These are phyloP conservation scores for Euphonia xanthogaster DNA, from an alignment of 2,797 vertebrate species.

Conservation along the genomic window DNA sequence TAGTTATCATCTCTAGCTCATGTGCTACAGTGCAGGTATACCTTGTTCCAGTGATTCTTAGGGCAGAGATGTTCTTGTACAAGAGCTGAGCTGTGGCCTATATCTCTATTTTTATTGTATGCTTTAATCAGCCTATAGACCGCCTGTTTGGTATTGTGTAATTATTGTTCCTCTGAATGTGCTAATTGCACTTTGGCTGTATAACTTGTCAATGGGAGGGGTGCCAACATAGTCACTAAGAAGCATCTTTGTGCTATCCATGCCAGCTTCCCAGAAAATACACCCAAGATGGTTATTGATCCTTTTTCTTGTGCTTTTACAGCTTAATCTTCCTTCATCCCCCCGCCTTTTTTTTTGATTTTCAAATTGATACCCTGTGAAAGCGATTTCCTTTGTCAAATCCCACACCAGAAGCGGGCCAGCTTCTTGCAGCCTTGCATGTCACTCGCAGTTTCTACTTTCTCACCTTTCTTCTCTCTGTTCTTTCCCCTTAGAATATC, in stretches of 20 bases:
- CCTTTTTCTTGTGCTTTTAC: constrained; percentile 68
- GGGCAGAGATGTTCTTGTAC: not conserved
- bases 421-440: not conserved
- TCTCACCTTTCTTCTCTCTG: not conserved
- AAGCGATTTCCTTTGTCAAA: constrained; percentile 33
- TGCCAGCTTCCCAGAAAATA: constrained; percentile 71
- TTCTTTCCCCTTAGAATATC: not conserved
- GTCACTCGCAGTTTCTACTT: not conserved
- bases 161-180: constrained; percentile 66
- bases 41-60: not conserved
- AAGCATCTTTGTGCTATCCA: constrained; percentile 60
- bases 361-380: not conserved
- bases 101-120: not conserved
- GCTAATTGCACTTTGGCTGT: constrained; percentile 70
- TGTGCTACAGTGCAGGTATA: not conserved
- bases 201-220: constrained; percentile 62
- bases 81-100: not conserved
- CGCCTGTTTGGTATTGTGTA: constrained; percentile 59
- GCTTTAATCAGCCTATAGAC: constrained; percentile 32
- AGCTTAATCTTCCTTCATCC: constrained; percentile 26
- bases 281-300: constrained; percentile 73
- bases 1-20: not conserved
- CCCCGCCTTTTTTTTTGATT: not conserved
- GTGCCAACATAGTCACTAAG: constrained; percentile 63
- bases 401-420: not conserved